Percentiles rank a stretch among this genome's conserved stretches.
phyloP scores from a whole-genome alignment of 2,113 vertebrate species.

The Tachuris rubrigastra region DNA sequence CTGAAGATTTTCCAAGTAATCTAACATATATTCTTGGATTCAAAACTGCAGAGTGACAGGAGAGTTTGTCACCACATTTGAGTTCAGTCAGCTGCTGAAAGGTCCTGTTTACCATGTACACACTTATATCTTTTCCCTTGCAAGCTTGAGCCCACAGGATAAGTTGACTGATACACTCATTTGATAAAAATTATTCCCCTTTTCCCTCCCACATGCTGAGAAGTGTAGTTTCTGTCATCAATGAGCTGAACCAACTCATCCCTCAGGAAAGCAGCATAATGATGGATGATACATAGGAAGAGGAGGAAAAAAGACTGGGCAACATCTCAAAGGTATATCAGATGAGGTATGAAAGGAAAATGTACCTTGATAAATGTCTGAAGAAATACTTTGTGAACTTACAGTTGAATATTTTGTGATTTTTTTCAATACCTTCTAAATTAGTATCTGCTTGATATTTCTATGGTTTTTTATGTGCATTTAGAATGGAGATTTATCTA shows the following conservation, averaged over 20 bases:
- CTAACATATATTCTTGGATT: background rate
- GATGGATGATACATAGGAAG: background rate
- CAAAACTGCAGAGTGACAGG: background rate
- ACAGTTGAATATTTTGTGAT: background rate
- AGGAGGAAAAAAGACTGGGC: background rate
- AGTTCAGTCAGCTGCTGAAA: background rate
- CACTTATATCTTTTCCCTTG: background rate
- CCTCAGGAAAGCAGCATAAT: background rate
- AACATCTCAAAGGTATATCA: background rate
- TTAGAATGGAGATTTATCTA: background rate
- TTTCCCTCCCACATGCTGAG: background rate
- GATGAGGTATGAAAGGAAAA: background rate
- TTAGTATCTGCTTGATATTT: background rate
- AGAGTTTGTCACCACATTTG: background rate
- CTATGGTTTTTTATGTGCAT: background rate
- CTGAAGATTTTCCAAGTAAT: background rate
- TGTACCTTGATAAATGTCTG: background rate
- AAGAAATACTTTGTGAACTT: background rate
- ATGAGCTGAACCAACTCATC: background rate
- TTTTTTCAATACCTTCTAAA: background rate
- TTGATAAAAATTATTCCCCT: background rate
- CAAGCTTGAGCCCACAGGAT: background rate
- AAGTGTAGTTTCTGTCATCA: background rate
- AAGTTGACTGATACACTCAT: background rate
- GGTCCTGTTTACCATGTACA: background rate